Percentiles rank a stretch among this genome's conserved stretches.
These are phyloP conservation scores for Dendrocincla fuliginosa DNA, from an alignment of 2,797 vertebrate genomes.

Conservation along the genomic window DNA sequence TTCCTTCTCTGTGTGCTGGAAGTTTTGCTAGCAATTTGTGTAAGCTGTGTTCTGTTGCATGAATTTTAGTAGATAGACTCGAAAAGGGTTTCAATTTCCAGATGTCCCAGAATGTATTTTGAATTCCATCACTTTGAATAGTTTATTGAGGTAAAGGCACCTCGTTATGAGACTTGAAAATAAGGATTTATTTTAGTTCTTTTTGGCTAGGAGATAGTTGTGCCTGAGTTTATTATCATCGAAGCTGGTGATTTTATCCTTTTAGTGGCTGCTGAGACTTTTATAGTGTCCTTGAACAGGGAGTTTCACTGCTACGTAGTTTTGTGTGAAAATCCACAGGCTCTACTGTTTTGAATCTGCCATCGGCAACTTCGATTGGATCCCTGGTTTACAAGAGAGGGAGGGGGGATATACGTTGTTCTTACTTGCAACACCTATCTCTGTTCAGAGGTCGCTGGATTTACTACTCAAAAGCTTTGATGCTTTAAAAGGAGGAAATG, in stretches of 20 bases:
- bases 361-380: background rate
- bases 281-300: rapidly evolving
- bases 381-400: background rate
- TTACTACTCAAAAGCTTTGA: background rate
- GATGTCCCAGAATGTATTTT: background rate
- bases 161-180: background rate
- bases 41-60: background rate
- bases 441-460: background rate
- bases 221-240: rapidly evolving
- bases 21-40: background rate
- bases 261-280: background rate
- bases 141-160: background rate
- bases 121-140: rapidly evolving
- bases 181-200: background rate
- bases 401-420: rapidly evolving
- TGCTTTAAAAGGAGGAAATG: background rate
- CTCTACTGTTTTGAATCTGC: background rate
- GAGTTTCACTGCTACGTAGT: background rate
- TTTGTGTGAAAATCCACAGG: background rate
- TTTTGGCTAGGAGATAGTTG: background rate
- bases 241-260: background rate
- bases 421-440: background rate
- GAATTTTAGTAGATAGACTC: rapidly evolving
- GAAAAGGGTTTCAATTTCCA: background rate
- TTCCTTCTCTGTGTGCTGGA: rapidly evolving